Evolutionary conservation across 2,888 invertebrate species (phyloP).

Genomic region (Glyphotaelius pellucidus): DNA sequence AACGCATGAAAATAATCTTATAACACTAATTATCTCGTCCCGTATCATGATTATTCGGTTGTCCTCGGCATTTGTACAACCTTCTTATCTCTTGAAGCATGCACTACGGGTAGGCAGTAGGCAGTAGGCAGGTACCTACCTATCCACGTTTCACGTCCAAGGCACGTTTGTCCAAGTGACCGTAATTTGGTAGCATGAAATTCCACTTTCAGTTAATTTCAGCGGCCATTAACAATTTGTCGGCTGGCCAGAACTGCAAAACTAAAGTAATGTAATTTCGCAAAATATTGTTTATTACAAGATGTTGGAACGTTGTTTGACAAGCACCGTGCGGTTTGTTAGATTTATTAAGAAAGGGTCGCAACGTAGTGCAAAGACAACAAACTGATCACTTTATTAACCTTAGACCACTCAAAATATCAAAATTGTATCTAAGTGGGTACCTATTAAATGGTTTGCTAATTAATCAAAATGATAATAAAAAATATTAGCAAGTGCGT

Average conservation of each 20-base stretch:
- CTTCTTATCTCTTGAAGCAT: slow-evolving; percentile 32
- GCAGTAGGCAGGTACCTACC: neutral
- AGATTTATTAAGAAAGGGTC: no score
- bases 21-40: neutral
- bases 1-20: neutral
- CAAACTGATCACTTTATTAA: no score
- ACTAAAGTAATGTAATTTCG: neutral
- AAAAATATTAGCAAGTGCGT: no score
- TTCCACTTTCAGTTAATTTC: neutral
- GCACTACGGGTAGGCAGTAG: neutral
- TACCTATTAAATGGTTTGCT: no score
- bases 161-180: slow-evolving; percentile 2
- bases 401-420: no score
- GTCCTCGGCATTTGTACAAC: slow-evolving; percentile 34
- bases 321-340: no score
- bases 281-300: neutral
- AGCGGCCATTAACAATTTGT: neutral
- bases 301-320: no score
- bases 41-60: slow-evolving; percentile 11
- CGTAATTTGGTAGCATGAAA: neutral
- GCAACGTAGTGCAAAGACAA: no score
- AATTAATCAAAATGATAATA: no score
- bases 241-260: neutral
- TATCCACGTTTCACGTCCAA: neutral
- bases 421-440: no score